phyloP scores from a whole-genome alignment of 2,888 invertebrate genomes.

The Crepidodera aurea region DNA sequence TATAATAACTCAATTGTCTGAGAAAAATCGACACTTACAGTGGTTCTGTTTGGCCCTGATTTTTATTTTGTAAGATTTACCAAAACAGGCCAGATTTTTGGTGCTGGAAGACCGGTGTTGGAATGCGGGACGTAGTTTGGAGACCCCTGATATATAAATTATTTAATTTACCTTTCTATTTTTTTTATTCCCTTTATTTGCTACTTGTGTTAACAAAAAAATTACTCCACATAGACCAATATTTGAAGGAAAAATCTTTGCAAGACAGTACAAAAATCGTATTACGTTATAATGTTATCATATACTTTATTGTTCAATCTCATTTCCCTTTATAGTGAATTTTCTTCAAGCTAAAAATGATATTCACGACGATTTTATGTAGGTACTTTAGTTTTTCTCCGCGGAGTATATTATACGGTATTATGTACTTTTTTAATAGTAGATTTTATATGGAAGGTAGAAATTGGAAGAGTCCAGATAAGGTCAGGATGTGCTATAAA shows the following conservation, averaged over 20 bases:
- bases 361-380: slow-evolving; percentile 15
- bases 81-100: no score
- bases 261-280: no score
- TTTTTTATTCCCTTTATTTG: no score
- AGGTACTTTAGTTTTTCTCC: slow-evolving; percentile 10
- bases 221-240: slow-evolving; percentile 9
- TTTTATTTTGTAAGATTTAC: no score
- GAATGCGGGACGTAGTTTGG: no score
- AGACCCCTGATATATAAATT: no score
- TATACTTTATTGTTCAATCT: slow-evolving; percentile 15
- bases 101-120: no score
- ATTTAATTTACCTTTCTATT: no score
- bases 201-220: no score
- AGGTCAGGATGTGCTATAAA: slow-evolving; percentile 18
- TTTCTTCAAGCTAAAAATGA: slow-evolving; percentile 4
- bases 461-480: slow-evolving; percentile 21
- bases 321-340: slow-evolving; percentile 10
- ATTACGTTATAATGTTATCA: background rate
- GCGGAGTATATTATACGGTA: background rate
- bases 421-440: slow-evolving; percentile 10
- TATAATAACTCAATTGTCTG: slow-evolving; percentile 16
- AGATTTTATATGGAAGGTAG: slow-evolving; percentile 21
- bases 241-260: no score
- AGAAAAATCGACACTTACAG: slow-evolving; percentile 7
- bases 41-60: slow-evolving; percentile 17